Conservation (phyloP, 2,888 invertebrate species). For the Emmelina monodactyla region DNA sequence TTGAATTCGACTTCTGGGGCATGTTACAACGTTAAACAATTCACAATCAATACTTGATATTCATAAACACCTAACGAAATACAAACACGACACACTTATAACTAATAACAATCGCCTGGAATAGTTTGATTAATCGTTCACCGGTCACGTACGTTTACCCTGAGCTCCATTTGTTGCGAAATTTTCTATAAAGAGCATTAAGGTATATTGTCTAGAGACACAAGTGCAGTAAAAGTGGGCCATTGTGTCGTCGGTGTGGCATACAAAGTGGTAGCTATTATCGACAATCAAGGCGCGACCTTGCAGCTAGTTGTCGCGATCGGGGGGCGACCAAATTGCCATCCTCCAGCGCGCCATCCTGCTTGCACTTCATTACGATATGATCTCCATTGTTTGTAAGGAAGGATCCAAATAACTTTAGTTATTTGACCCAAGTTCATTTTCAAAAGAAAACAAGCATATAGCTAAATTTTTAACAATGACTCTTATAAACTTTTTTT, state of each 20-base stretch:
- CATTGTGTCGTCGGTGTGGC: conserved; percentile 43
- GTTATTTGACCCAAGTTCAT: too few species aligned
- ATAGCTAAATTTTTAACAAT: too few species aligned
- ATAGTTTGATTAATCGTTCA: neutral
- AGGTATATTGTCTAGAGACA: conserved; percentile 3
- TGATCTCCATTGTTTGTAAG: neutral
- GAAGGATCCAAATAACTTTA: too few species aligned
- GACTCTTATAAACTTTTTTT: too few species aligned
- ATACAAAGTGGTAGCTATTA: conserved; percentile 41
- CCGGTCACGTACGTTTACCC: neutral
- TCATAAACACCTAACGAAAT: too few species aligned
- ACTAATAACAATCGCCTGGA: neutral
- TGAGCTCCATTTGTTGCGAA: neutral
- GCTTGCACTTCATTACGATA: conserved; percentile 46
- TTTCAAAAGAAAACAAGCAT: too few species aligned
- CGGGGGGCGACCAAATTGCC: conserved; percentile 59
- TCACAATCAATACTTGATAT: too few species aligned
- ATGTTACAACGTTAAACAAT: too few species aligned
- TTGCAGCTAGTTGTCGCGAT: conserved; percentile 58
- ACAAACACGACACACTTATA: neutral
- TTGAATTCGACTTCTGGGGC: too few species aligned
- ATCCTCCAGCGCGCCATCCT: conserved; percentile 57
- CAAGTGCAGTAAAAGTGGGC: conserved; percentile 38
- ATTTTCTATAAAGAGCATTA: neutral
- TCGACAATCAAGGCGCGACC: conserved; percentile 59